phyloP scores from a whole-genome alignment of 2,888 invertebrate genomes.

The Caenorhabditis doughertyi region DNA sequence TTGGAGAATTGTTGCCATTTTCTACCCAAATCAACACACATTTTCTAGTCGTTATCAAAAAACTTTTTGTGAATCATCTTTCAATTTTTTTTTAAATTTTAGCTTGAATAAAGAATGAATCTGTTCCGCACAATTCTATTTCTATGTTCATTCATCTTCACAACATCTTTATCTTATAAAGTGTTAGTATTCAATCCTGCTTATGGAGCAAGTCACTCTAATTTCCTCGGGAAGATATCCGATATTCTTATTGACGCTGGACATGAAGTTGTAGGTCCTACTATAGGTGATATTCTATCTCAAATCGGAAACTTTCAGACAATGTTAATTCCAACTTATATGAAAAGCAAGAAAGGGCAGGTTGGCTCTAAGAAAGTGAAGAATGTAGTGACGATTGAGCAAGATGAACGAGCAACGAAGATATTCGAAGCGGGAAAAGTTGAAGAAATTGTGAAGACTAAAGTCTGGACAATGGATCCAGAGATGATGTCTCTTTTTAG shows the following conservation, averaged over 20 bases:
- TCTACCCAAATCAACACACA: conserved; percentile 18
- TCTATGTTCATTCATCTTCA: background rate
- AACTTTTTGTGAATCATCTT: background rate
- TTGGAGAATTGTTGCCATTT: conserved; percentile 39
- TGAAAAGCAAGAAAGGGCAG: conserved; percentile 34
- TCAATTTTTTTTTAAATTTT: background rate
- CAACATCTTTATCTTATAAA: conserved; percentile 47
- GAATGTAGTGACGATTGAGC: conserved; percentile 34
- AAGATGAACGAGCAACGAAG: conserved; percentile 27
- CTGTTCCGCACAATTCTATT: background rate
- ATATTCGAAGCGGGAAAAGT: conserved; percentile 14
- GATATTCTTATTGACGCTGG: conserved; percentile 66
- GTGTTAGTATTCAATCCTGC: conserved; percentile 67
- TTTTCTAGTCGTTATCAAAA: conserved; percentile 26
- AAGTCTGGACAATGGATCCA: conserved; percentile 48
- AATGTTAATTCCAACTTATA: conserved; percentile 55
- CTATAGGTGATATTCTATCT: background rate
- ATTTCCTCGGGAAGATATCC: conserved; percentile 66
- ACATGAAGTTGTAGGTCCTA: conserved; percentile 67
- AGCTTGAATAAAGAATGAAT: background rate
- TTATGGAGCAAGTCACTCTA: conserved; percentile 65
- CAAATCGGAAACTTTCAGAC: conserved; percentile 29
- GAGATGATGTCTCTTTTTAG: conserved; percentile 36
- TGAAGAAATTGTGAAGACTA: conserved; percentile 20
- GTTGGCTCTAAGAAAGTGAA: conserved; percentile 60